Base-by-base conservation (phyloP, 1,140 invertebrate genomes). In the Bombus sibiricus region DNA sequence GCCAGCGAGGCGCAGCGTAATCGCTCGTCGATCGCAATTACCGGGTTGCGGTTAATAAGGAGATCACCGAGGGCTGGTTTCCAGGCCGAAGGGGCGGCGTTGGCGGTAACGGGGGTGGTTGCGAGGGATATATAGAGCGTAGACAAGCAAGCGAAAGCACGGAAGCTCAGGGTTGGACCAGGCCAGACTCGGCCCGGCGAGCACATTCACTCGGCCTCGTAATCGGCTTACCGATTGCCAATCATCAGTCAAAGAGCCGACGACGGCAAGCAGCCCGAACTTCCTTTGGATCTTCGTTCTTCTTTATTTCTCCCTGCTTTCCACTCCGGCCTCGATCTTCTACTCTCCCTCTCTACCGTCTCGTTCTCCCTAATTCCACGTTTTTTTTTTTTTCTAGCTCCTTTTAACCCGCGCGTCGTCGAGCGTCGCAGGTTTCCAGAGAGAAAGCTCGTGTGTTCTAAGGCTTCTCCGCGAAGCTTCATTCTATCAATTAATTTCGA, bases 161-260 rank as follows among this genome's bases (percentile, higher is more conserved):
- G 72, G 86, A 69, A 76, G 74, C 59, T 62, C 77, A 74, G 88
- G 86, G 88, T 90, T 91, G 89, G 89, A 87, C 90, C 80, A 86
- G 88, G 85, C 84, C 74, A 86, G 87, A 85, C 87, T 73, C 84
- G 86, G 85, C 81, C 89, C 82, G 86, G 80, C 90, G 87, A 86
- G 88, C 88, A 90, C 89, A 91, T 92, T 90, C 89, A 90, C 83
- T 92, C 88, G 88, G 87, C 79, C 78, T 86, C 84, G 83, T 92
- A 90, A 92, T 93, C 92, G 90, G 91, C 92, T 93, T 93, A 92
- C 90, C 88, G 88, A 91, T 92, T 92, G 92, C 92, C 92, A 92
- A 92, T 92, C 92, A 92, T 91, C 90, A 84, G 87, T 91, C 92
- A 90, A 89, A 89, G 92, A 91, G 89, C 81, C 79, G 83, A 76